Evolutionary conservation across 1,140 invertebrate species (phyloP).

Genomic region (Philopotamus ludificatus): DNA sequence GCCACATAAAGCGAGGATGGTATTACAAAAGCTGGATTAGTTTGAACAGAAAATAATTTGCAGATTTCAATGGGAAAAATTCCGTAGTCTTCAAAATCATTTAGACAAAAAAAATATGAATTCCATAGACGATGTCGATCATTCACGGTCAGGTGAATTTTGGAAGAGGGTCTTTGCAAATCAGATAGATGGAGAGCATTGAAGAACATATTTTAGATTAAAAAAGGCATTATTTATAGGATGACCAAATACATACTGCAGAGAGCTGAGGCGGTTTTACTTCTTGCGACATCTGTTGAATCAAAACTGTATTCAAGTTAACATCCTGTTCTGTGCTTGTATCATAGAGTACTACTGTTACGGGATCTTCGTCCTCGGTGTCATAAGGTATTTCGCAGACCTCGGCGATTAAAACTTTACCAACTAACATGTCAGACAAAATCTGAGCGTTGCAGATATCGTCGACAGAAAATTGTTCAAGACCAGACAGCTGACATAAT

Average conservation of each 20-base stretch:
- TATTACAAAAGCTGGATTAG: too few species aligned
- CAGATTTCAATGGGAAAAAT: too few species aligned
- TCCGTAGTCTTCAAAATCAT: too few species aligned
- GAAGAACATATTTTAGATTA: too few species aligned
- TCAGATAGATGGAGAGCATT: too few species aligned
- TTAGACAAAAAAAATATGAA: too few species aligned
- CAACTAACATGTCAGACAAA: conserved; percentile 12
- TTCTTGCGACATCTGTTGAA: conserved; percentile 39
- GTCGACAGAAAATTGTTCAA: conserved; percentile 53
- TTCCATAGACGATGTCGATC: too few species aligned
- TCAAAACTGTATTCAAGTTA: conserved; percentile 55
- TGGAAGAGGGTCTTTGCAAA: too few species aligned
- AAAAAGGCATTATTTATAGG: not conserved
- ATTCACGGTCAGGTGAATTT: too few species aligned
- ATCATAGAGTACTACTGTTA: conserved; percentile 60
- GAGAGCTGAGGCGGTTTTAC: conserved; percentile 28
- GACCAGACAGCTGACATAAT: conserved; percentile 58
- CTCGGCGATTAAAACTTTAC: conserved; percentile 34
- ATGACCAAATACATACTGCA: conserved; percentile 15
- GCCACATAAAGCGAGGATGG: too few species aligned
- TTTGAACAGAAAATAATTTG: too few species aligned
- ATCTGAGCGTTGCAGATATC: too few species aligned
- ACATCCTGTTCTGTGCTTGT: conserved; percentile 56
- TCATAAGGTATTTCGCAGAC: conserved; percentile 32
- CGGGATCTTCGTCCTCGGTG: conserved; percentile 46